These are phyloP conservation scores for Isotomurus palustris DNA, from an alignment of 2,888 invertebrate genomes.

Conservation along the genomic window DNA sequence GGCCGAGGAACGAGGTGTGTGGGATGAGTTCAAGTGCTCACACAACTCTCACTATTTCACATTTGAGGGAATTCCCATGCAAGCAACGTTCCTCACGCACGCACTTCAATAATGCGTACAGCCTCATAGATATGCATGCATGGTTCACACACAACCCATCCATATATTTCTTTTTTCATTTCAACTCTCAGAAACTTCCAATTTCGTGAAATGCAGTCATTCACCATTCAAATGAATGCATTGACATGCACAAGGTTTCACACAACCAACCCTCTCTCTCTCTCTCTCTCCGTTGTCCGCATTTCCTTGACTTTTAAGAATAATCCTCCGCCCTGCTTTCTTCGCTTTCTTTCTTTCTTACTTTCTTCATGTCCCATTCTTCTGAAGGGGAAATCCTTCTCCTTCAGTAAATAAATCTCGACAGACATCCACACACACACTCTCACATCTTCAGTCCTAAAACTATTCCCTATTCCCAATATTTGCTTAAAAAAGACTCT, in stretches of 20 bases:
- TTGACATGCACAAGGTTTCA: background rate
- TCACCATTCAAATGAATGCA: conserved; percentile 2
- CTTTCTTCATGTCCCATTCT: background rate
- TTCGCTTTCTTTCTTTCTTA: background rate
- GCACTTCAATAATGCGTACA: background rate
- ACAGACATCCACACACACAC: too few species aligned
- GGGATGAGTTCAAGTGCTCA: too few species aligned
- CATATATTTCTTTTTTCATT: background rate
- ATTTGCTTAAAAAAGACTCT: too few species aligned
- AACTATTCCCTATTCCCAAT: too few species aligned
- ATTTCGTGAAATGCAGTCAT: too few species aligned
- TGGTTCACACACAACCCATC: background rate
- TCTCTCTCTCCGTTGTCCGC: background rate
- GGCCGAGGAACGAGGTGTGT: too few species aligned
- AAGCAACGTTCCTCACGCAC: background rate
- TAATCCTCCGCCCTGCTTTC: background rate
- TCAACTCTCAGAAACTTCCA: background rate
- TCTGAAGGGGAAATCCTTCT: background rate
- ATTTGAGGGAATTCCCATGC: background rate
- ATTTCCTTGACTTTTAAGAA: background rate
- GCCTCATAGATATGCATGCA: background rate
- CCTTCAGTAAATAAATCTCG: too few species aligned
- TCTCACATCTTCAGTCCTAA: too few species aligned
- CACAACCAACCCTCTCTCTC: background rate
- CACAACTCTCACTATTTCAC: background rate